Base-by-base conservation (phyloP, 2,797 vertebrate genomes). In the Microctenopoma steveboyesi region DNA sequence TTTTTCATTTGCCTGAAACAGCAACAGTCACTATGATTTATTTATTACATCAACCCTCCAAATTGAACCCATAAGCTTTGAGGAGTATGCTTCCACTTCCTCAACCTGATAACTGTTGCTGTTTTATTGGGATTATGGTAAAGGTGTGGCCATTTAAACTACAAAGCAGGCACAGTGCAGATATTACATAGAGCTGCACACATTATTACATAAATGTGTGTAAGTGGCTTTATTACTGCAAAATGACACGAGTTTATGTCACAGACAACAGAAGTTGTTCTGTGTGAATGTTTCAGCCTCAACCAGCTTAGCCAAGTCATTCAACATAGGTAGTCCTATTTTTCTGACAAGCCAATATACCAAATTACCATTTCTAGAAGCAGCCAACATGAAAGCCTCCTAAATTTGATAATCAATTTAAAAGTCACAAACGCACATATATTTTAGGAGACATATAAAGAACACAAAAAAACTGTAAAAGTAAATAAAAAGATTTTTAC, bases 351-450 rank as follows among this genome's bases (percentile, higher is more conserved):
- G 49, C 55, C 58, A 56, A 45, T 65, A 58, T 27, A 77, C 15
- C 83, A 88, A 81, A 76, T 85, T 84, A 90, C 56, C 25, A 40
- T 30, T 66, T 79, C 77, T 74, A 86, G 66, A 74, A 82, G 47
- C 50, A 56, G 45, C 37, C 66, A 67, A 56, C 50, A 39, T 82
- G 64, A 84, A 39, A 39, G 63, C n/a, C 45, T 61, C 40, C 69
- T 18, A 25, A 55, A 55, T 48, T 59, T 14, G 12, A 18, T 40
- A 68, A 40, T 74, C 45, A 45, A 43, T 63, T 66, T 63, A n/a
- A 57, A 73, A 76, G 37, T 39, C 47, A 54, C 11, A 54, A 16
- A 25, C 55, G 56, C 4, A 42, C 15, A 5, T 7, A 28, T 16
- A 56, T 27, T 62, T 55, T 2, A 22, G 4, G 12, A 3, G 33